These are phyloP conservation scores for Scopus umbretta DNA, from an alignment of 2,113 vertebrate genomes.

Conservation along the genomic window DNA sequence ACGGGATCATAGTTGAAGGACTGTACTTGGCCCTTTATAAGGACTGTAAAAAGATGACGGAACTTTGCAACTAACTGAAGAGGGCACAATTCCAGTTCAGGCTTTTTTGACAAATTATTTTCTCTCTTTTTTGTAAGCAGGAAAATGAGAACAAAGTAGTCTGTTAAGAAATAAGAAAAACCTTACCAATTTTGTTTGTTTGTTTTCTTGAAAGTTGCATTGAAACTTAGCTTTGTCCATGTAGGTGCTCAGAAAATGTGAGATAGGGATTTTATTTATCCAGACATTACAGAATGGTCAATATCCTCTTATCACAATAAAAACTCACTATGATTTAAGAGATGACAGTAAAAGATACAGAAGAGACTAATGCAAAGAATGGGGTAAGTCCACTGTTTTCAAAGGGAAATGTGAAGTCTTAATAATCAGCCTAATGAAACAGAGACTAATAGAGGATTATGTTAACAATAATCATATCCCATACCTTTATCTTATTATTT, in stretches of 20 bases:
- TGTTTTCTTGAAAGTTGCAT: not conserved
- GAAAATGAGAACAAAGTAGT: not conserved
- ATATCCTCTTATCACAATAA: not conserved
- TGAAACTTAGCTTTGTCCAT: not conserved
- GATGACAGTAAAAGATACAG: not conserved
- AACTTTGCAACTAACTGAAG: not conserved
- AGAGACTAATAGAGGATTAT: not conserved
- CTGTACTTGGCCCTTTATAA: too few species aligned
- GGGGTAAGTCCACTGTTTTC: not conserved
- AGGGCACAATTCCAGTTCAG: not conserved
- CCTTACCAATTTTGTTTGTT: not conserved
- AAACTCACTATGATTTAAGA: not conserved
- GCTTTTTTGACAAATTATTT: not conserved
- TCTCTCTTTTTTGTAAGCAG: not conserved
- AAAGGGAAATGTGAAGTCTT: not conserved
- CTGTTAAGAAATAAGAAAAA: not conserved
- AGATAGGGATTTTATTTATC: not conserved
- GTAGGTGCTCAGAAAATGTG: not conserved
- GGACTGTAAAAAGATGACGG: too few species aligned
- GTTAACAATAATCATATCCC: not conserved
- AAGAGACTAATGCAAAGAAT: not conserved
- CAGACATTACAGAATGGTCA: not conserved
- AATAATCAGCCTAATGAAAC: not conserved
- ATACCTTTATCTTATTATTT: not conserved
- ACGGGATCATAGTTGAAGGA: too few species aligned